Evolutionary conservation across 2,888 invertebrate genomes (phyloP).

Genomic region (Drosophila nigritarsus): DNA sequence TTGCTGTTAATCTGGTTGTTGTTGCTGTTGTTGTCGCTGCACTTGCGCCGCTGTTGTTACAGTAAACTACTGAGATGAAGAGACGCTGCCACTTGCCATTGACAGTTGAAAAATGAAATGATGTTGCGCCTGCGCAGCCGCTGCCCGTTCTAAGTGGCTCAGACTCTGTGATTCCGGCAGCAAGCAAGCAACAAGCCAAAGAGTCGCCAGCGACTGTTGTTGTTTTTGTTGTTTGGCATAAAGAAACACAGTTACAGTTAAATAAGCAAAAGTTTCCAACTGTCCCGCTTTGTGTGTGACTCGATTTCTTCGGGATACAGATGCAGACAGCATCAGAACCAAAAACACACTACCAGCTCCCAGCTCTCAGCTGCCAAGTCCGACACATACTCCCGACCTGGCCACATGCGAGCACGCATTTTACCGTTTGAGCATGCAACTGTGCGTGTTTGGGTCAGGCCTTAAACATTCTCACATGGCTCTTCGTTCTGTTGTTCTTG

Average conservation of each 20-base stretch:
- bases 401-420: constrained; percentile 68
- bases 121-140: constrained; percentile 48
- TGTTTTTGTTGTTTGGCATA: constrained; percentile 31
- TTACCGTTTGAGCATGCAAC: constrained; percentile 68
- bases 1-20: background rate
- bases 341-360: constrained; percentile 9
- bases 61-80: constrained; percentile 51
- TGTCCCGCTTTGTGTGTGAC: constrained; percentile 48
- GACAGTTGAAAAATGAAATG: constrained; percentile 56
- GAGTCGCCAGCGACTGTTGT: constrained; percentile 7
- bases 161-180: constrained; percentile 11
- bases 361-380: constrained; percentile 3
- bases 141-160: constrained; percentile 49
- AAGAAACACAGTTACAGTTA: constrained; percentile 65
- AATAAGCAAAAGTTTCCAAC: constrained; percentile 73
- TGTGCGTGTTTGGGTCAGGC: constrained; percentile 63
- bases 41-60: constrained; percentile 52
- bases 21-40: constrained; percentile 28
- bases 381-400: constrained; percentile 16
- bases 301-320: constrained; percentile 53
- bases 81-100: constrained; percentile 37
- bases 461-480: constrained; percentile 48
- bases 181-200: background rate
- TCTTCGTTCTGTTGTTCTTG: constrained; percentile 22
- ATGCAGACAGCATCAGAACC: constrained; percentile 7